These are phyloP conservation scores for Pheosia gnoma DNA, from an alignment of 2,888 invertebrate genomes.

Conservation along the genomic window DNA sequence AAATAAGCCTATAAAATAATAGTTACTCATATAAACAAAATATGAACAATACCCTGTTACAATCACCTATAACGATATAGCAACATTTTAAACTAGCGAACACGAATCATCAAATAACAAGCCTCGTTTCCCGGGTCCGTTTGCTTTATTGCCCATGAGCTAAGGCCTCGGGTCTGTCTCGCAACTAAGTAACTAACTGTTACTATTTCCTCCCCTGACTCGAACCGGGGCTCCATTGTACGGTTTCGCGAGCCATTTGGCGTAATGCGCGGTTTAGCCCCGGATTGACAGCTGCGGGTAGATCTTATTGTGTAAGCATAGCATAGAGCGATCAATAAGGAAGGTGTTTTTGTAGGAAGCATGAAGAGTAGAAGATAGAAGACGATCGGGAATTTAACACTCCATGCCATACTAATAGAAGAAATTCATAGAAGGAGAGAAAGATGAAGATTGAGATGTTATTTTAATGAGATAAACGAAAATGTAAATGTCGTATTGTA, in stretches of 20 bases:
- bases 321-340: not conserved
- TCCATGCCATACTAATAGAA: no score
- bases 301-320: slow-evolving; percentile 16
- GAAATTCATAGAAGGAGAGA: no score
- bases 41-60: not conserved
- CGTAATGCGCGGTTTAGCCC: slow-evolving; percentile 79
- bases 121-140: slow-evolving; percentile 67
- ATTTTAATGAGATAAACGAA: no score
- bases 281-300: slow-evolving; percentile 68
- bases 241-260: slow-evolving; percentile 80
- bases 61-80: not conserved
- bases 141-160: slow-evolving; percentile 79
- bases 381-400: no score
- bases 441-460: no score
- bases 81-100: slow-evolving; percentile 6
- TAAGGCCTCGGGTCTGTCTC: slow-evolving; percentile 45
- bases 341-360: not conserved
- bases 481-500: no score
- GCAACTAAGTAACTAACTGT: slow-evolving; percentile 50
- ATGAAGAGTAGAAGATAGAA: no score
- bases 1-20: no score
- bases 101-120: slow-evolving; percentile 61
- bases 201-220: slow-evolving; percentile 72
- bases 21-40: no score
- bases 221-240: slow-evolving; percentile 37